Evolutionary conservation across 2,797 vertebrate genomes (phyloP).

Genomic region (Girardinus metallicus): DNA sequence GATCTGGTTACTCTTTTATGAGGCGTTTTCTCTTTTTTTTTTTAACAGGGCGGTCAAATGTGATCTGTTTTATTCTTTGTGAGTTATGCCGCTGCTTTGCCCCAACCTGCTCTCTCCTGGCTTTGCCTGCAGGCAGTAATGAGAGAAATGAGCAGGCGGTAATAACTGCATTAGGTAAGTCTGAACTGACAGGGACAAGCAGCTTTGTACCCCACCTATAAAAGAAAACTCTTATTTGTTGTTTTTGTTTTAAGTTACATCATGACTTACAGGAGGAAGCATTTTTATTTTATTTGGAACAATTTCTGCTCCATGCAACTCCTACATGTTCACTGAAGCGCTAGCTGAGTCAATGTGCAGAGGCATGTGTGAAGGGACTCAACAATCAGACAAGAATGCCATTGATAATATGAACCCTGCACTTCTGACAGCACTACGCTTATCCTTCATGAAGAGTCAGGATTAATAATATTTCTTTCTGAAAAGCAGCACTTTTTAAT

Average conservation of each 20-base stretch:
- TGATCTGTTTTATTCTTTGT: conserved; percentile 33
- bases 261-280: not conserved
- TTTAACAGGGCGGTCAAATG: conserved; percentile 21
- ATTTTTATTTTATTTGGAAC: not conserved
- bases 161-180: conserved; percentile 35
- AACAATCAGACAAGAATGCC: not conserved
- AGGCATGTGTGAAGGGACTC: not conserved
- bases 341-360: not conserved
- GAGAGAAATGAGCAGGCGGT: conserved; percentile 13
- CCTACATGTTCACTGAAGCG: not conserved
- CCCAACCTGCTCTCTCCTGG: conserved; percentile 56
- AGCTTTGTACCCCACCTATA: not conserved
- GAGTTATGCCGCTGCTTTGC: conserved; percentile 47
- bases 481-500: not conserved
- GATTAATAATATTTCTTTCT: not conserved
- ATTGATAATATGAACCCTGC: not conserved
- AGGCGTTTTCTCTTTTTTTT: conserved; percentile 10
- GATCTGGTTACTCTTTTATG: conserved; percentile 6
- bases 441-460: not conserved
- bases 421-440: not conserved
- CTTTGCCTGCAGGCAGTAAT: conserved; percentile 42
- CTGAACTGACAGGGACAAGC: conserved; percentile 29
- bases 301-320: not conserved
- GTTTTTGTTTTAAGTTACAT: not conserved
- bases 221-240: not conserved